These are phyloP conservation scores for Mythimna impura DNA, from an alignment of 2,888 invertebrate genomes.

Conservation along the genomic window DNA sequence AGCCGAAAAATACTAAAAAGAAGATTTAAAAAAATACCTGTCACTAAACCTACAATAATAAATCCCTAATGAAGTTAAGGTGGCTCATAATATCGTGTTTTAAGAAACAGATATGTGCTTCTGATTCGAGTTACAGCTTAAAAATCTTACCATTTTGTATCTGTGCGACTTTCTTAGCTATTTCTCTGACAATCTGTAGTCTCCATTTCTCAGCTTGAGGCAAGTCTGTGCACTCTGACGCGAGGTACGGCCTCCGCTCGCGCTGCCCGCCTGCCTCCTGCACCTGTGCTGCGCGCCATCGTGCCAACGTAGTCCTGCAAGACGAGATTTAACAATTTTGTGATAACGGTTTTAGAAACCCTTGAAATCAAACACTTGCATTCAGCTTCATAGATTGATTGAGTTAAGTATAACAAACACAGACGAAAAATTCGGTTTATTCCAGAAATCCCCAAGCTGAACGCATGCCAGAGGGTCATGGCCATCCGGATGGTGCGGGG, in stretches of 20 bases:
- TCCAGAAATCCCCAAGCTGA: no score
- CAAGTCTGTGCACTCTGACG: constrained; percentile 98
- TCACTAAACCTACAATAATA: no score
- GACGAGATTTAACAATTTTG: not conserved
- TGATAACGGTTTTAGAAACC: not conserved
- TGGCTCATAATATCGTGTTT: not conserved
- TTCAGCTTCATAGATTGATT: not conserved
- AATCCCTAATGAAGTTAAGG: no score
- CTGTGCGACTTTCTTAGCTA: constrained; percentile 99
- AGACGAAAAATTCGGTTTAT: no score
- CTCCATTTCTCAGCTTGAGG: constrained; percentile 99
- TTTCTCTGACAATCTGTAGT: constrained; percentile 98
- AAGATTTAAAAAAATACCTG: no score
- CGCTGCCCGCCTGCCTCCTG: constrained; percentile 96
- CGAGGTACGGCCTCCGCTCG: constrained; percentile 97
- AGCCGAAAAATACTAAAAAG: no score
- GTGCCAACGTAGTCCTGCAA: constrained; percentile 98
- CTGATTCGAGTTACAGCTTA: no score
- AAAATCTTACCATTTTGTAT: constrained; percentile 96
- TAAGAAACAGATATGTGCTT: no score
- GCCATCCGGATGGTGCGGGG: no score
- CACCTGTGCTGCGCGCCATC: constrained; percentile 99
- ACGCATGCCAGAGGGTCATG: no score
- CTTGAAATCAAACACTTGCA: not conserved
- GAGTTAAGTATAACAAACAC: not conserved